Evolutionary conservation across 2,888 invertebrate genomes (phyloP).

Genomic region (Adela reaumurella): DNA sequence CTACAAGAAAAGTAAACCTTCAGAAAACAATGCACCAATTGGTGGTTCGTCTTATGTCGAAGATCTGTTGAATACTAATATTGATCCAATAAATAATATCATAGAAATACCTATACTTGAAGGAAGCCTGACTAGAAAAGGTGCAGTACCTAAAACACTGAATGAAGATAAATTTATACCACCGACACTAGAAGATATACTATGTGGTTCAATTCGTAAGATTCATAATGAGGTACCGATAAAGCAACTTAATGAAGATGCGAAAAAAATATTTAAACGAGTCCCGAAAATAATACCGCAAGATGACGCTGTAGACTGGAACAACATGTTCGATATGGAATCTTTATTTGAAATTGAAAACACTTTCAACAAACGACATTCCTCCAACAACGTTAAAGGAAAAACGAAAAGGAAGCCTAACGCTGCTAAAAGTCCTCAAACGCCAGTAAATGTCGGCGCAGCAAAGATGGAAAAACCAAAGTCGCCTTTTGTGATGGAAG

Average conservation of each 20-base stretch:
- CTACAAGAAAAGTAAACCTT: too few species aligned
- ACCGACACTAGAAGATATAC: not conserved
- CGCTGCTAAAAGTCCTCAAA: conserved; percentile 4
- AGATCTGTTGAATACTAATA: too few species aligned
- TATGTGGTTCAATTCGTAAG: not conserved
- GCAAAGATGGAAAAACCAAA: not conserved
- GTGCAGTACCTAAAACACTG: too few species aligned
- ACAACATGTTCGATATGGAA: conserved; percentile 32
- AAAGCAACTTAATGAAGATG: not conserved
- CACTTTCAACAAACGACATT: not conserved
- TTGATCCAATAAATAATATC: too few species aligned
- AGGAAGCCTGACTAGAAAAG: too few species aligned
- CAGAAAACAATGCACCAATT: too few species aligned
- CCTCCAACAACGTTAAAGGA: not conserved
- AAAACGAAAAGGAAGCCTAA: not conserved
- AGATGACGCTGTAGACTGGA: conserved; percentile 17
- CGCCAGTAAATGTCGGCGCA: conserved; percentile 4
- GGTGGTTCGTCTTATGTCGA: too few species aligned
- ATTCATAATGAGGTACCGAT: too few species aligned
- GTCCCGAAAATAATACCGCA: not conserved
- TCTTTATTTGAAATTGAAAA: conserved; percentile 14
- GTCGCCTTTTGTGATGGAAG: not conserved
- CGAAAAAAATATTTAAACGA: not conserved
- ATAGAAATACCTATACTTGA: too few species aligned
- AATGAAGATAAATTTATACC: not conserved